These are phyloP conservation scores for Tupiocoris notatus DNA, from an alignment of 2,888 invertebrate genomes.

Conservation along the genomic window DNA sequence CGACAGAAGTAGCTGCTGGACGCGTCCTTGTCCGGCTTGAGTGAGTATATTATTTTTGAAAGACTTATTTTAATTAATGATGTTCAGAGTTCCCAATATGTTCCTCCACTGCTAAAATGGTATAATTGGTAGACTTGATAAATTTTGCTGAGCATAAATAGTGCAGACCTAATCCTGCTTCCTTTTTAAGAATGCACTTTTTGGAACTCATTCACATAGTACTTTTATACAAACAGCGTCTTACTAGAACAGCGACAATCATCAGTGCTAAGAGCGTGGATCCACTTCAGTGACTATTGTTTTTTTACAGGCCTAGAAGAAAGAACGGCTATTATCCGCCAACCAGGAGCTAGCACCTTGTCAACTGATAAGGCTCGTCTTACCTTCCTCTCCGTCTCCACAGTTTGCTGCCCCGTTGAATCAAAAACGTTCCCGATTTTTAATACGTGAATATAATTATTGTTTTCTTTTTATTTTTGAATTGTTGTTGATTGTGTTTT, in stretches of 20 bases:
- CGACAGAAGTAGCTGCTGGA: constrained; percentile 25
- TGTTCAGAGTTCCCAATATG: too few relatives aligned
- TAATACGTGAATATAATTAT: neutral
- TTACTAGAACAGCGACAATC: too few relatives aligned
- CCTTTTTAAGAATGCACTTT: neutral
- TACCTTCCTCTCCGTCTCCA: neutral
- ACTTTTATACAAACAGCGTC: too few relatives aligned
- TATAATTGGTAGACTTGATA: too few relatives aligned
- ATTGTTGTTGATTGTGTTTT: neutral
- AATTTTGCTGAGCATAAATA: too few relatives aligned
- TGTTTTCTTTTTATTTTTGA: neutral
- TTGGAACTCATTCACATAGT: neutral
- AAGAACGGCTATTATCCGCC: constrained; percentile 15
- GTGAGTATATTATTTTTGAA: constrained; percentile 2
- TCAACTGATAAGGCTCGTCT: neutral
- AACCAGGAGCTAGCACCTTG: neutral
- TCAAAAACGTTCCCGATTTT: neutral
- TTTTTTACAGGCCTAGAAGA: constrained; percentile 22
- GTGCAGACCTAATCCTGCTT: too few relatives aligned
- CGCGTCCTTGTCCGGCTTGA: constrained; percentile 10
- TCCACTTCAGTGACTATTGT: neutral
- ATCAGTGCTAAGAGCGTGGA: too few relatives aligned
- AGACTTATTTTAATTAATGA: too few relatives aligned
- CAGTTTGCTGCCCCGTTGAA: neutral
- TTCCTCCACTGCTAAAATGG: too few relatives aligned